Percentiles rank a stretch among this genome's conserved stretches.
Evolutionary conservation across 2,797 vertebrate species (phyloP).

Genomic region (Smutsia temminckii): DNA sequence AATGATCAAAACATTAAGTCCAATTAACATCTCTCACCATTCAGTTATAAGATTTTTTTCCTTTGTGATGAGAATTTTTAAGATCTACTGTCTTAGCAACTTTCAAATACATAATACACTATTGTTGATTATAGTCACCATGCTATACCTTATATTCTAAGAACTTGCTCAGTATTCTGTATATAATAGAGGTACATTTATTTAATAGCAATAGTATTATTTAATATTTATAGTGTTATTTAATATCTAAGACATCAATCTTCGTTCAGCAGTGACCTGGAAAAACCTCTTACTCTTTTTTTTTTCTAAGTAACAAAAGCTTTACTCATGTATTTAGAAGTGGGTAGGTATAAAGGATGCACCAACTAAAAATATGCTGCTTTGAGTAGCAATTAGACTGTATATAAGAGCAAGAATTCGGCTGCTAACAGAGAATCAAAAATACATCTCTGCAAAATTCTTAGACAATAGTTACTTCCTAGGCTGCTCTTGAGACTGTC

Average conservation of each 20-base stretch:
- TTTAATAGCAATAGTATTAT: slow-evolving; percentile 8
- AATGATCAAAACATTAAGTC: not conserved
- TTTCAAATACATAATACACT: not conserved
- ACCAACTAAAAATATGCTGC: slow-evolving; percentile 32
- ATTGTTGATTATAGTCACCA: not conserved
- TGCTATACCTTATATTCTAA: not conserved
- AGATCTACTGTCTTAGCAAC: not conserved
- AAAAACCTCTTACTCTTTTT: not conserved
- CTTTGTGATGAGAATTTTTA: not conserved
- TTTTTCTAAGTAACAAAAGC: not conserved
- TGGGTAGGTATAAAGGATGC: not conserved
- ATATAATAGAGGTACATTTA: not conserved
- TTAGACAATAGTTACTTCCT: slow-evolving; percentile 37
- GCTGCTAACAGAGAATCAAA: not conserved
- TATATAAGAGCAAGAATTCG: slow-evolving; percentile 37
- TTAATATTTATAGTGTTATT: not conserved
- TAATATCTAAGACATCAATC: not conserved
- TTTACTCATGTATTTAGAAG: not conserved
- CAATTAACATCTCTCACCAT: not conserved
- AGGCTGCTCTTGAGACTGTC: not conserved
- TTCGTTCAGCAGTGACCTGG: not conserved
- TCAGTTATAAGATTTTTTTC: not conserved
- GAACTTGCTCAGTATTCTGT: not conserved
- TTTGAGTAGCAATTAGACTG: slow-evolving; percentile 31
- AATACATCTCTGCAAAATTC: not conserved